Evolutionary conservation across 2,888 invertebrate species (phyloP).

Genomic region (Anoplius nigerrimus): DNA sequence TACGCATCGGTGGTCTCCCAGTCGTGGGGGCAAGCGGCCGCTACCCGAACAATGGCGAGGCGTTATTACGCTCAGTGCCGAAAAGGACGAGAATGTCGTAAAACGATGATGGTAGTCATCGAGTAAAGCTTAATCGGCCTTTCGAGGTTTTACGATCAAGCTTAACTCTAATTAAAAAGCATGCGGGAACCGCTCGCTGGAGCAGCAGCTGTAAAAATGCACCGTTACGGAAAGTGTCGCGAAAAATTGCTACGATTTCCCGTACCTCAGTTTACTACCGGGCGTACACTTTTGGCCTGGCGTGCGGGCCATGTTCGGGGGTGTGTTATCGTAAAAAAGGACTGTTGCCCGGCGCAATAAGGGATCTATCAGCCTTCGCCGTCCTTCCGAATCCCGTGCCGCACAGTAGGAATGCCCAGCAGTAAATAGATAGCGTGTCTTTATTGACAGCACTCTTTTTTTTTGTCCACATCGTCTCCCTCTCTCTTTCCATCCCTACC

Average conservation of each 20-base stretch:
- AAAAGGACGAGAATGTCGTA: constrained; percentile 48
- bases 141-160: constrained; percentile 25
- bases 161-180: constrained; percentile 36
- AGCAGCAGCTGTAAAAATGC: constrained; percentile 4
- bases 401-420: no score
- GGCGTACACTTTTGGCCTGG: no score
- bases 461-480: not conserved
- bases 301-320: not conserved
- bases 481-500: not conserved
- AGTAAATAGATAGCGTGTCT: no score
- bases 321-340: no score
- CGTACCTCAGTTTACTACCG: not conserved
- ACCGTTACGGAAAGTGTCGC: constrained; percentile 30
- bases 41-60: constrained; percentile 4
- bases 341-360: no score
- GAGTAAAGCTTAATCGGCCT: constrained; percentile 36
- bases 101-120: constrained; percentile 51
- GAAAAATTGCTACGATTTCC: constrained; percentile 25
- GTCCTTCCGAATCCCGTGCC: not conserved
- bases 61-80: constrained; percentile 8
- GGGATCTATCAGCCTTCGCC: no score
- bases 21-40: constrained; percentile 9
- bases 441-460: not conserved
- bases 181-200: not conserved
- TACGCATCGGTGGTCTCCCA: not conserved